Evolutionary conservation across 2,113 vertebrate species (phyloP).

Genomic region (Empidonax traillii): DNA sequence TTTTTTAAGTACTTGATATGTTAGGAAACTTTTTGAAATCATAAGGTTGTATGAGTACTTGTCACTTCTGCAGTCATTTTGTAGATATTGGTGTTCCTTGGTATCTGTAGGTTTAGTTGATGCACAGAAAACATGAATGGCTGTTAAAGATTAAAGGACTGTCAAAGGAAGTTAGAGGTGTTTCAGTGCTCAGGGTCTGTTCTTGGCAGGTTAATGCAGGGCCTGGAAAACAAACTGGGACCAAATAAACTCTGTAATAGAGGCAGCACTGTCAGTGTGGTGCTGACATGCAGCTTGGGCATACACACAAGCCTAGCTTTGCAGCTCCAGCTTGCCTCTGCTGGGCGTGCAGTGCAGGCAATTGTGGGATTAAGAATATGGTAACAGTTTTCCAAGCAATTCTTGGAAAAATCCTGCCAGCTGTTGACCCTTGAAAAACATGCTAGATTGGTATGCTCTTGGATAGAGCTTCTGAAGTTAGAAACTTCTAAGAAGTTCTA

Average conservation of each 20-base stretch:
- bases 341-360: rapidly evolving
- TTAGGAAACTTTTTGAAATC: neutral
- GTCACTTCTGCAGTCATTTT: neutral
- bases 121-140: neutral
- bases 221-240: neutral
- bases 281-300: neutral
- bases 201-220: neutral
- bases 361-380: rapidly evolving
- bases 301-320: neutral
- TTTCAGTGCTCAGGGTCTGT: neutral
- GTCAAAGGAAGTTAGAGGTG: neutral
- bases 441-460: neutral
- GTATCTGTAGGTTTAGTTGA: neutral
- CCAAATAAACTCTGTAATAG: neutral
- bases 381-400: neutral
- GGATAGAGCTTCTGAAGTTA: neutral
- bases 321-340: neutral
- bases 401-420: neutral
- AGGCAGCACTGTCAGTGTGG: rapidly evolving
- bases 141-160: neutral
- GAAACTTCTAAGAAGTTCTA: neutral
- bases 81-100: neutral
- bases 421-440: neutral
- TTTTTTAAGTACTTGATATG: neutral
- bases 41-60: neutral